Base-by-base conservation (phyloP, 92 coral and sea anemone species). In the Hydrozoanthus gracilis region DNA sequence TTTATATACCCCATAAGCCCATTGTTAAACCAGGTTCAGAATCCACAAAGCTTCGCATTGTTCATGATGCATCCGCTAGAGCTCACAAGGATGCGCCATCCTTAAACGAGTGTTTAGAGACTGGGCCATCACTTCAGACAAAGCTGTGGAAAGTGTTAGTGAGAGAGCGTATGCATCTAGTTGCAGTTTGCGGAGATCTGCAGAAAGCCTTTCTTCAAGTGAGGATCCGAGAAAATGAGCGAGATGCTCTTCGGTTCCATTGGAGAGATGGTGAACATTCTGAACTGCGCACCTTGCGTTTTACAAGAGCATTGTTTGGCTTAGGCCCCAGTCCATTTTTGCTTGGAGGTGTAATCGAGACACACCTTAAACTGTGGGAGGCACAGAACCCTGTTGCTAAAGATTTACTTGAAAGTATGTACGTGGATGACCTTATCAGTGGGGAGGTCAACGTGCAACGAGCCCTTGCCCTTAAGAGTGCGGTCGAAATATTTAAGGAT, bases 401-500 rank as follows among this genome's bases (percentile, higher is more conserved):
- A 71, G 76, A 71, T 39, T 45, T 71, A 45, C 76, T 71, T 71
- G 17, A 45, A 45, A 71, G 76, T 45, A 71, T 71, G 76, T 71
- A 35, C 5, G 76, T 76, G 62, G 82, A 76, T 56, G 61, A 76
- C 82, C 82, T 76, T 48, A 76, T 76, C 82, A 46, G 83, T 44
- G 83, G 83, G 48, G 71, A 78, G 71, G 67, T 62, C 67, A 78
- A 27, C 14, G 44, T 54, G 18, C 67, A 78, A 55, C 47, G 27
- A 54, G 83, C 83, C 20, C 47, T 55, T 1, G 51, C 67, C 16
- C 65, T 86, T 6, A 84, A 84, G 49, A 49, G 68, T 71, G 88
- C 88, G 14, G 20, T 51, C 15, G 76, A 62, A 47, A 86, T 86
- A 14, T 86, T 86, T 16, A 78, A 86, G 49, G 75, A 86, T 65